These are phyloP conservation scores for Thelaira solivaga DNA, from an alignment of 2,888 invertebrate species.

Conservation along the genomic window DNA sequence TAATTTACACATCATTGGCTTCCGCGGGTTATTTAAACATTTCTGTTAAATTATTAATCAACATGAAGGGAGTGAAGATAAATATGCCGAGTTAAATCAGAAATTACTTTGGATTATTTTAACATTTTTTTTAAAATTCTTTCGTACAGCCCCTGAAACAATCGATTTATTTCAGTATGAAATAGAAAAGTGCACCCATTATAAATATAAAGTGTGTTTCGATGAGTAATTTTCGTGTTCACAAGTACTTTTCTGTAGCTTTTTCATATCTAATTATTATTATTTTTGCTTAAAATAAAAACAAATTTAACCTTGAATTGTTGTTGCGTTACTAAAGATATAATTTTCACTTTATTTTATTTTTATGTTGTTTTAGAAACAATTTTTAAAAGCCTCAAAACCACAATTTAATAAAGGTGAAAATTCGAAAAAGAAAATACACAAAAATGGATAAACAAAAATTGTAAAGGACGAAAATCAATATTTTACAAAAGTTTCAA, in stretches of 20 bases:
- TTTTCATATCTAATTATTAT: background rate
- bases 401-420: conserved; percentile 34
- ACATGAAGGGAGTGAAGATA: too few species aligned
- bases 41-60: too few species aligned
- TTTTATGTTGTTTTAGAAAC: too few species aligned
- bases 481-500: conserved; percentile 27
- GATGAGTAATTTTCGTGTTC: background rate
- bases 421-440: background rate
- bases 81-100: too few species aligned
- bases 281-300: background rate
- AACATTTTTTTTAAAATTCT: too few species aligned
- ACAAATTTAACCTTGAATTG: conserved; percentile 27
- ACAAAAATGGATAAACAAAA: background rate
- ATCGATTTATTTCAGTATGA: too few species aligned
- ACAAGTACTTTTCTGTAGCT: background rate
- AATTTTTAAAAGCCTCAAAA: conserved; percentile 21
- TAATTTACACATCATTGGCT: too few species aligned
- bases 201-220: conserved; percentile 1
- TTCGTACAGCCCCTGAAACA: too few species aligned
- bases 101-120: too few species aligned
- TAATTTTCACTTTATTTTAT: conserved; percentile 17
- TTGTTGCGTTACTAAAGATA: background rate
- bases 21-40: too few species aligned
- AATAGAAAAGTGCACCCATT: too few species aligned
- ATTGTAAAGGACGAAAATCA: conserved; percentile 44